phyloP scores from a whole-genome alignment of 2,797 vertebrate species.

The Loris lydekkerianus region DNA sequence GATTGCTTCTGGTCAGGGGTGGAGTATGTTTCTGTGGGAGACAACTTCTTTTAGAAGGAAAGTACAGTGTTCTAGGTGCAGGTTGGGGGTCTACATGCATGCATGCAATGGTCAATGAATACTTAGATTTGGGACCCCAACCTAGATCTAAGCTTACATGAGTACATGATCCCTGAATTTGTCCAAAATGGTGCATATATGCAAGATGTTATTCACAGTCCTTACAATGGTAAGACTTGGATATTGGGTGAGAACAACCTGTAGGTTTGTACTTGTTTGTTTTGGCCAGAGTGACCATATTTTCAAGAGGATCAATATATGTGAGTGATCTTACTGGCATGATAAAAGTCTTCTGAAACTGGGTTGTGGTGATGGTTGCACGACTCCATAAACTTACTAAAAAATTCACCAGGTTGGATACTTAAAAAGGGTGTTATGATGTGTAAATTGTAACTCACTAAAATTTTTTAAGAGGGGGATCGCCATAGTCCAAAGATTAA shows the following conservation, averaged over 20 bases:
- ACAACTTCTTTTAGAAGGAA: neutral
- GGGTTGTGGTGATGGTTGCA: neutral
- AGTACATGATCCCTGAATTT: neutral
- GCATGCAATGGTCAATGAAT: neutral
- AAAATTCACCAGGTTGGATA: neutral
- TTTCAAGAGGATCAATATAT: neutral
- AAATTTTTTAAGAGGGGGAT: neutral
- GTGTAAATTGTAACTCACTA: neutral
- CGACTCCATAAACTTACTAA: neutral
- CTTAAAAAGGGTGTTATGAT: neutral
- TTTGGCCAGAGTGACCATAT: neutral
- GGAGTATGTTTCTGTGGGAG: neutral
- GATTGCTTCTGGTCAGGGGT: neutral
- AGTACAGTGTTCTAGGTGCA: neutral
- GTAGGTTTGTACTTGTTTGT: neutral
- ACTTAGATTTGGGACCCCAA: neutral
- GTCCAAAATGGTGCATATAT: neutral
- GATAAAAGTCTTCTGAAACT: neutral
- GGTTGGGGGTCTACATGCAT: neutral
- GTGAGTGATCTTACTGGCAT: neutral
- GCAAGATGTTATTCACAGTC: neutral
- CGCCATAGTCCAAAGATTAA: neutral
- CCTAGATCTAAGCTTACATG: neutral
- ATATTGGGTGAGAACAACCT: neutral
- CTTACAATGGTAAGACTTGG: neutral